phyloP scores from a whole-genome alignment of 2,888 invertebrate species.

The Silvanus unidentatus region DNA sequence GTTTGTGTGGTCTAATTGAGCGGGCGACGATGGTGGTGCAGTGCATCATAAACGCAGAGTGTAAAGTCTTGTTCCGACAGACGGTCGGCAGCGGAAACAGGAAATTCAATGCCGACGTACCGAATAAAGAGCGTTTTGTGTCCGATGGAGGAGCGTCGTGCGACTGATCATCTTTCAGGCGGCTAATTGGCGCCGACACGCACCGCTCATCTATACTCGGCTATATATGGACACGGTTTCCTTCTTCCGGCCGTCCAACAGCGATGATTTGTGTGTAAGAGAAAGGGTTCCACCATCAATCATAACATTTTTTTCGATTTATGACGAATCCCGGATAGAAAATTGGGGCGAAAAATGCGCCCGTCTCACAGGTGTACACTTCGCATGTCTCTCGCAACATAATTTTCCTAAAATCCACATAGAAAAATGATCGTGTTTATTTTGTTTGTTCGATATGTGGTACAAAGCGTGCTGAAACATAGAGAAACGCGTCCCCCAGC shows the following conservation, averaged over 20 bases:
- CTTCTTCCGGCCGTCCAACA: slow-evolving; percentile 11
- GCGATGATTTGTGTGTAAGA: slow-evolving; percentile 12
- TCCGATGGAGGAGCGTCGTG: slow-evolving; percentile 26
- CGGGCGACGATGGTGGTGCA: slow-evolving; percentile 24
- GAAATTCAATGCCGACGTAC: slow-evolving; percentile 47
- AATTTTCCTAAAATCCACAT: slow-evolving; percentile 25
- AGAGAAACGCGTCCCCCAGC: too few species aligned
- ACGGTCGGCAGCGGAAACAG: slow-evolving; percentile 45
- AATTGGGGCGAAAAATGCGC: too few species aligned
- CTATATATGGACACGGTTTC: slow-evolving; percentile 17
- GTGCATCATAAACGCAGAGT: slow-evolving; percentile 45
- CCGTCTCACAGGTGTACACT: slow-evolving; percentile 13
- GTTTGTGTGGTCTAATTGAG: slow-evolving; percentile 26
- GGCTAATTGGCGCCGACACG: slow-evolving; percentile 39
- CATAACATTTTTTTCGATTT: too few species aligned
- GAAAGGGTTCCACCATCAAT: slow-evolving; percentile 9
- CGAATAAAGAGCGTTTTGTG: slow-evolving; percentile 46
- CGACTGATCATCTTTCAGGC: slow-evolving; percentile 42
- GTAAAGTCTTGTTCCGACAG: slow-evolving; percentile 48
- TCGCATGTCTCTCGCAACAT: slow-evolving; percentile 29
- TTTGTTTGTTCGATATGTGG: slow-evolving; percentile 30
- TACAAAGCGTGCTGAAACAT: too few species aligned
- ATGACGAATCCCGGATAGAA: too few species aligned
- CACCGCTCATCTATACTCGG: slow-evolving; percentile 5
- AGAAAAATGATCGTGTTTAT: slow-evolving; percentile 28